phyloP scores from a whole-genome alignment of 2,888 invertebrate species.

The Synanthedon myopaeformis region DNA sequence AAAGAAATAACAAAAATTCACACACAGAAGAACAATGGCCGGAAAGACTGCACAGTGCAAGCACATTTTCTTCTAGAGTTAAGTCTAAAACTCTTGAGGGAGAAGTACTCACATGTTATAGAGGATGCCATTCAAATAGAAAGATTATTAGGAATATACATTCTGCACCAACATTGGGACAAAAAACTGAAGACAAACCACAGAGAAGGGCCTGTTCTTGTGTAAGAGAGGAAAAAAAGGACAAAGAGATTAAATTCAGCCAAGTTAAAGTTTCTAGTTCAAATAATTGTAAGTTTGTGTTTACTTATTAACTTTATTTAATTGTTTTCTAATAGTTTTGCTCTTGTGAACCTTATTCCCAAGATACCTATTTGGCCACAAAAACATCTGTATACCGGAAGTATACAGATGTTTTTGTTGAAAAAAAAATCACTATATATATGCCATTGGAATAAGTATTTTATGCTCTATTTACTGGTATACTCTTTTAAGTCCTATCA shows the following conservation, averaged over 20 bases:
- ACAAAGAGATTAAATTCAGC: conserved; percentile 18
- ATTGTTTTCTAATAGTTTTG: too few relatives aligned
- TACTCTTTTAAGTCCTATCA: too few relatives aligned
- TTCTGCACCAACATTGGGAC: conserved; percentile 43
- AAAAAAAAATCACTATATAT: too few relatives aligned
- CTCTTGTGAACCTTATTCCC: too few relatives aligned
- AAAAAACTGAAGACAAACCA: conserved; percentile 24
- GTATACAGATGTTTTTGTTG: too few relatives aligned
- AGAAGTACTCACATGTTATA: conserved; percentile 24
- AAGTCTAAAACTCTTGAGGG: conserved; percentile 35
- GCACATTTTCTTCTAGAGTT: conserved; percentile 54
- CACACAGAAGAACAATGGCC: conserved; percentile 28
- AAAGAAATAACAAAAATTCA: conserved; percentile 23
- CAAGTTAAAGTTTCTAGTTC: conserved; percentile 24
- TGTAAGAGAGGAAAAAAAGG: conserved; percentile 36
- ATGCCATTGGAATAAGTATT: too few relatives aligned
- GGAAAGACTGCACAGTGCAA: conserved; percentile 57
- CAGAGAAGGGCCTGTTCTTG: conserved; percentile 48
- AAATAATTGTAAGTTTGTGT: conserved; percentile 42
- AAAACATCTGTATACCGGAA: too few relatives aligned
- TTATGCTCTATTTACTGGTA: too few relatives aligned
- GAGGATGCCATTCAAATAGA: conserved; percentile 30
- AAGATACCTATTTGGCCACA: too few relatives aligned
- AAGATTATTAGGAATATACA: conserved; percentile 24
- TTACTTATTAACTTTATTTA: too few relatives aligned